These are phyloP conservation scores for Scolopax rusticola DNA, from an alignment of 2,797 vertebrate genomes.

Conservation along the genomic window DNA sequence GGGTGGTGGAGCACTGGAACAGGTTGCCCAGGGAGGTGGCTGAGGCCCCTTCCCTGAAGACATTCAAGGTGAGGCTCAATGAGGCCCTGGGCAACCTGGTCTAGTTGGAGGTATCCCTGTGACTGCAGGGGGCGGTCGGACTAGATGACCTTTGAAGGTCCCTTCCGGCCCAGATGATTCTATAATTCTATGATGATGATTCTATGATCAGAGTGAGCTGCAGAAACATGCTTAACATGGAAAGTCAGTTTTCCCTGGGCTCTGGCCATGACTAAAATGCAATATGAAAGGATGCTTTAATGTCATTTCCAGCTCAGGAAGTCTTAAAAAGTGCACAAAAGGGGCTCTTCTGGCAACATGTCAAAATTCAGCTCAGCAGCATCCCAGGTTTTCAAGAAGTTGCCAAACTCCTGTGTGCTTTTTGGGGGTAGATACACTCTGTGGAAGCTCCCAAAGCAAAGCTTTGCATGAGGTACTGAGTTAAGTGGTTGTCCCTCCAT, in stretches of 20 bases:
- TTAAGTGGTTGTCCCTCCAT: not conserved
- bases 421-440: not conserved
- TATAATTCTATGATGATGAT: too few relatives aligned
- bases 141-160: too few relatives aligned
- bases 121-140: too few relatives aligned
- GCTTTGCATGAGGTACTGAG: not conserved
- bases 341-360: not conserved
- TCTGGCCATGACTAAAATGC: not conserved
- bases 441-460: not conserved
- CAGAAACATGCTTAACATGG: not conserved
- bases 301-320: constrained; percentile 43
- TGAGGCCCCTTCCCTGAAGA: too few relatives aligned
- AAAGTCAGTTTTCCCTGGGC: not conserved
- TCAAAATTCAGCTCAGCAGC: not conserved
- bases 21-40: too few relatives aligned
- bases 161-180: too few relatives aligned
- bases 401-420: not conserved
- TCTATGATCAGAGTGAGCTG: not conserved
- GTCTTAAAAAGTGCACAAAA: constrained; percentile 30
- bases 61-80: too few relatives aligned
- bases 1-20: too few relatives aligned
- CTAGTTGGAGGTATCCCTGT: too few relatives aligned
- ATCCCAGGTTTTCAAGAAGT: not conserved
- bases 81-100: too few relatives aligned
- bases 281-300: constrained; percentile 27